Base-by-base conservation (phyloP, 2,113 vertebrate genomes). In the Leucopternis melanops region DNA sequence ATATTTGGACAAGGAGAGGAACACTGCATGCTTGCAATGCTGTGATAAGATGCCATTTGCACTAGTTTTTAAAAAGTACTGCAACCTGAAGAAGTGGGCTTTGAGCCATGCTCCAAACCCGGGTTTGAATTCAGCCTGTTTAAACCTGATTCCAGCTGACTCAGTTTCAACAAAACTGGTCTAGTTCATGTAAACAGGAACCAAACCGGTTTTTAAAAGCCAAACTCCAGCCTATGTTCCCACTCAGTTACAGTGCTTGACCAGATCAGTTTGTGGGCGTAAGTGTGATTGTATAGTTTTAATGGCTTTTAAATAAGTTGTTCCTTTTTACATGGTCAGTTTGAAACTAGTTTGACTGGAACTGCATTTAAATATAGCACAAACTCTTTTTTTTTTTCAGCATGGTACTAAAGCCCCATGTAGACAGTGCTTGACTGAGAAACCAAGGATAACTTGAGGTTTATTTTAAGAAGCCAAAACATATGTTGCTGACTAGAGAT, bases 11-110 rank as follows among this genome's bases (percentile, higher is more conserved):
- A 96, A 94, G 94, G 95, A 95, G 97, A 97, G 98, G 96, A 96
- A 95, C 89, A 85, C 88, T 96, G 97, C 96, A 94, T 83, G 93
- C 96, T 98, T 98, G 96, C 95, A 97, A 98, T 97, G 98, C 97
- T 98, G 97, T 98, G 96, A 98, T 97, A 95, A 96, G 97, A 97
- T 97, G 90, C 95, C 95, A 97, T 98, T 98, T 98, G 98, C 98
- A 98, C 98, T 98, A 98, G 97, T 97, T 97, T 97, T 95, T 96
- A 81, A 67, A 65, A 97, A 98, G 94, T 98, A 96, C 97, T 98
- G 97, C 97, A 92, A 97, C 96, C 96, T 98, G 97, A 97, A 98
- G 97, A 97, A 95, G 66, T 94, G 94, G 95, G 95, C 91, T 97
- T 94, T 95, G 58, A 89, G 66, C 92, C 84, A 55, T 95, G 91